These are phyloP conservation scores for Xenopus borealis DNA, from an alignment of 2,113 vertebrate species.

Conservation along the genomic window DNA sequence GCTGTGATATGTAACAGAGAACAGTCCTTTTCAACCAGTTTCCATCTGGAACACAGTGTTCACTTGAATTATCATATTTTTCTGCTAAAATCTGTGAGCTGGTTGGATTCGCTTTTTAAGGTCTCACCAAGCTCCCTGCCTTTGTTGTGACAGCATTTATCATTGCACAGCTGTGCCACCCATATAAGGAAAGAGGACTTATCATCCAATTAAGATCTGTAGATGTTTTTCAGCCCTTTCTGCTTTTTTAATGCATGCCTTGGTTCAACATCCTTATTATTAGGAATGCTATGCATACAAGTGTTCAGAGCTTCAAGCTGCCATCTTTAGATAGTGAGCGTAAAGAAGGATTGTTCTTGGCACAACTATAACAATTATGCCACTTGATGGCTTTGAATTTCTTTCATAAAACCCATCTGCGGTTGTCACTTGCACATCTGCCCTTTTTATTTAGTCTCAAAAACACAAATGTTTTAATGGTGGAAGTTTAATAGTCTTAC, in stretches of 20 bases:
- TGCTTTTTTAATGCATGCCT: constrained; percentile 22
- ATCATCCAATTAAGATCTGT: constrained; percentile 37
- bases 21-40: not conserved
- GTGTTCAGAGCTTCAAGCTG: not conserved
- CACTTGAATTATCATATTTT: constrained; percentile 24
- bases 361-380: constrained; percentile 27
- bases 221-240: not conserved
- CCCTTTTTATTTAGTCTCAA: not conserved
- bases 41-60: constrained; percentile 16
- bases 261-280: constrained; percentile 19
- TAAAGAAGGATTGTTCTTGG: constrained; percentile 9
- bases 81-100: constrained; percentile 12
- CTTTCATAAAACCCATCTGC: constrained; percentile 29
- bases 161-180: constrained; percentile 34
- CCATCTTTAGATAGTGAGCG: not conserved
- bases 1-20: not conserved
- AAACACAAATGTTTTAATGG: not conserved
- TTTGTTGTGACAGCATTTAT: constrained; percentile 42
- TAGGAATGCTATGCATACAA: constrained; percentile 2
- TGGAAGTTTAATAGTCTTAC: not conserved
- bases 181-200: constrained; percentile 15
- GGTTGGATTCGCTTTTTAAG: constrained; percentile 26
- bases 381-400: constrained; percentile 9
- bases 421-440: constrained; percentile 13
- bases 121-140: constrained; percentile 6